These are phyloP conservation scores for Chelidonichthys spinosus DNA, from an alignment of 2,797 vertebrate genomes.

Conservation along the genomic window DNA sequence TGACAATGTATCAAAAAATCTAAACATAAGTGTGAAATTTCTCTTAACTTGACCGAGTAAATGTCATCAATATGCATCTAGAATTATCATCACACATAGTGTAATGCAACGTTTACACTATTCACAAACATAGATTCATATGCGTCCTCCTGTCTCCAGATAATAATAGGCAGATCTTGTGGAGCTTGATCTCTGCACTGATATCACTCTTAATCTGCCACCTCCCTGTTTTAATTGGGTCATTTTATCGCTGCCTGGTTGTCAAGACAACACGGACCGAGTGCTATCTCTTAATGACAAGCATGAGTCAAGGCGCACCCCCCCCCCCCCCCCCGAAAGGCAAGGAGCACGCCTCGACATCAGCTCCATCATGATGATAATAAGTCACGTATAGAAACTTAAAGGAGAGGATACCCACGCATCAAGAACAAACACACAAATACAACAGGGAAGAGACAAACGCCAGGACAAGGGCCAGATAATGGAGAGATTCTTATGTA, in stretches of 20 bases:
- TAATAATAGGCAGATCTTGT: constrained; percentile 59
- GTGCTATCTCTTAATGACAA: constrained; percentile 64
- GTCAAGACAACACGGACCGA: constrained; percentile 73
- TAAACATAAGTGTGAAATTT: no score
- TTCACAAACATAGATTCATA: constrained; percentile 46
- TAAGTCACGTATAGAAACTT: constrained; percentile 59
- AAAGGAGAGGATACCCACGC: constrained; percentile 49
- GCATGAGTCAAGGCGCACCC: constrained; percentile 67
- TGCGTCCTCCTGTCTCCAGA: constrained; percentile 42
- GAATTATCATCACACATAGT: background rate
- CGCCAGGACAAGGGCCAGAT: constrained; percentile 10
- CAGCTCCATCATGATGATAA: constrained; percentile 53
- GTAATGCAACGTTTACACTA: constrained; percentile 9
- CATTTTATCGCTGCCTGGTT: constrained; percentile 58
- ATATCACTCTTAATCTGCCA: constrained; percentile 59
- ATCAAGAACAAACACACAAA: constrained; percentile 30
- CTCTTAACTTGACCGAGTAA: no score
- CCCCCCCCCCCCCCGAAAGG: constrained; percentile 46
- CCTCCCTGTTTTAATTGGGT: constrained; percentile 69
- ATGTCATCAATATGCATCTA: background rate
- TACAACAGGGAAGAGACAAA: constrained; percentile 42
- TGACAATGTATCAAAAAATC: no score
- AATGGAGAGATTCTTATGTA: constrained; percentile 18
- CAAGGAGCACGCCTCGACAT: constrained; percentile 62
- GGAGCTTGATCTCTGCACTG: constrained; percentile 51